Percentiles rank a stretch among this genome's conserved stretches.
Conservation (phyloP, 2,888 invertebrate genomes). For the Desoria tigrina region DNA sequence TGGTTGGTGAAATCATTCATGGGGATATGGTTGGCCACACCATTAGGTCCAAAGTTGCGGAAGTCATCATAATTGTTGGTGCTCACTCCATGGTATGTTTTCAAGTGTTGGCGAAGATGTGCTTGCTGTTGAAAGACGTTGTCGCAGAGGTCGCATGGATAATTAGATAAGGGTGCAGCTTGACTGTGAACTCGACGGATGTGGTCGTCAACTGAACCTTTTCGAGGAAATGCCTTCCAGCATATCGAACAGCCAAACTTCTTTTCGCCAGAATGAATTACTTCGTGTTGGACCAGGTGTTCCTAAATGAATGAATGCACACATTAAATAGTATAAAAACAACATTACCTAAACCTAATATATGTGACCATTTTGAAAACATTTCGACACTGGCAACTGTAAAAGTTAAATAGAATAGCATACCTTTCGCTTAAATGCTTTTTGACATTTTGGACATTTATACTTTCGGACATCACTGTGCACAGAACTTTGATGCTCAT, state of each 20-base stretch:
- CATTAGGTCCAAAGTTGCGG: not conserved
- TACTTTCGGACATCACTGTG: conserved; percentile 46
- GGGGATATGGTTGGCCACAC: too few relatives aligned
- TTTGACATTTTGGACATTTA: conserved; percentile 48
- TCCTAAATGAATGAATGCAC: too few relatives aligned
- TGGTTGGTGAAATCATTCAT: too few relatives aligned
- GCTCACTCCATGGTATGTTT: conserved; percentile 40
- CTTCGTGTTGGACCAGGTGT: conserved; percentile 47
- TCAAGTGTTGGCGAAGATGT: conserved; percentile 44
- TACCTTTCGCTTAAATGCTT: conserved; percentile 49
- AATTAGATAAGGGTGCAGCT: conserved; percentile 15
- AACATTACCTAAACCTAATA: not conserved
- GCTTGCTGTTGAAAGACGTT: conserved; percentile 41
- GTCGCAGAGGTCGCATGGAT: conserved; percentile 49
- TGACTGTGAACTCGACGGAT: conserved; percentile 42
- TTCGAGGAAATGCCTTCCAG: conserved; percentile 46
- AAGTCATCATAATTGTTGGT: conserved; percentile 4
- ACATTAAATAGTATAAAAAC: not conserved
- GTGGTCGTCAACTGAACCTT: conserved; percentile 48
- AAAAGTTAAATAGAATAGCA: not conserved
- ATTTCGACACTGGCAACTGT: not conserved
- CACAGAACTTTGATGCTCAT: conserved; percentile 45
- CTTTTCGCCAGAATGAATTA: conserved; percentile 46
- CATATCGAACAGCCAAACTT: conserved; percentile 43
- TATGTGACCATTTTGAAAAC: not conserved